These are phyloP conservation scores for Dorcus hopei DNA, from an alignment of 2,888 invertebrate species.

Conservation along the genomic window DNA sequence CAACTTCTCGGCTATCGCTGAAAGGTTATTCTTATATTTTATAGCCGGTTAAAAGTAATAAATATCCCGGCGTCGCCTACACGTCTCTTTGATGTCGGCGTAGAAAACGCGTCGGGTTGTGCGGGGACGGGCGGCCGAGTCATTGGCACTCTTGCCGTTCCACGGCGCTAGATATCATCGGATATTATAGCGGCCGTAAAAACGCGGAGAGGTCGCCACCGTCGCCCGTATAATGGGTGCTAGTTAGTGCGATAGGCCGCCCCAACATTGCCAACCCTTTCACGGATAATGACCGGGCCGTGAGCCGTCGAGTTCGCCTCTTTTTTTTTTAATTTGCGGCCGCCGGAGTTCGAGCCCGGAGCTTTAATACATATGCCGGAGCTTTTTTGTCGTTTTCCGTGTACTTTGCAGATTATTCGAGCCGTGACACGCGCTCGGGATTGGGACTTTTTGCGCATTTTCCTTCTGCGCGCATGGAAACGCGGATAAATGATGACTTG, in stretches of 20 bases:
- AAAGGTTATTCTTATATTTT: too few species aligned
- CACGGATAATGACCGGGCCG: conserved; percentile 6
- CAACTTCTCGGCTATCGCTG: too few species aligned
- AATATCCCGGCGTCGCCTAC: background rate
- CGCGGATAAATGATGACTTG: conserved; percentile 17
- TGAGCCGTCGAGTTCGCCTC: background rate
- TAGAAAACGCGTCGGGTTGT: background rate
- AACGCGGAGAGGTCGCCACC: conserved; percentile 21
- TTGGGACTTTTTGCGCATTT: background rate
- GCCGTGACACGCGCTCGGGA: conserved; percentile 12
- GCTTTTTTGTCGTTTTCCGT: conserved; percentile 5
- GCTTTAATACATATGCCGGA: background rate
- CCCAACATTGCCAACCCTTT: conserved; percentile 9
- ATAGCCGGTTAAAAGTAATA: background rate
- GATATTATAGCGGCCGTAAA: conserved; percentile 24
- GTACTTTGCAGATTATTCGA: conserved; percentile 10
- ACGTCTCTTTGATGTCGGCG: background rate
- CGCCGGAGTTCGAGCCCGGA: background rate
- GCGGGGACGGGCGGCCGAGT: conserved; percentile 4
- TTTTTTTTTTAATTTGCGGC: background rate
- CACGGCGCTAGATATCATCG: conserved; percentile 19
- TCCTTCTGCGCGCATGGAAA: conserved; percentile 6
- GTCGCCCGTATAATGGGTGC: conserved; percentile 22
- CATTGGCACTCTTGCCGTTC: conserved; percentile 19
- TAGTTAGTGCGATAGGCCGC: conserved; percentile 19